Percentiles rank a stretch among this genome's conserved stretches.
Evolutionary conservation across 2,888 invertebrate species (phyloP).

Genomic region (Cephonodes hylas): DNA sequence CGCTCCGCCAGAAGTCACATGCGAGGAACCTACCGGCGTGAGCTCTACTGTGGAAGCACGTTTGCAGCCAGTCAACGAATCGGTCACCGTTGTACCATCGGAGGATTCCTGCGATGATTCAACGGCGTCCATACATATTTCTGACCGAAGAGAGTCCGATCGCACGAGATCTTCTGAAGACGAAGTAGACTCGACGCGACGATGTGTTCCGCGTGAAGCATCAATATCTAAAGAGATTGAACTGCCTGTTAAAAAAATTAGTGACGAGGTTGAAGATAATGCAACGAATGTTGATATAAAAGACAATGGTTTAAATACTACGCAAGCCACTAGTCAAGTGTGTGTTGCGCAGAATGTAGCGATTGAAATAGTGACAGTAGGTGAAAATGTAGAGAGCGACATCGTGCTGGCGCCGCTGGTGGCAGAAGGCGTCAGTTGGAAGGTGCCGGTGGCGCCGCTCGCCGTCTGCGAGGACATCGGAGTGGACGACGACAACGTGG

Average conservation of each 20-base stretch:
- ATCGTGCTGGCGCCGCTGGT: not conserved
- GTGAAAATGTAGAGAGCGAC: not conserved
- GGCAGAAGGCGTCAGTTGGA: constrained; percentile 30
- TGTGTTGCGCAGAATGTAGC: constrained; percentile 11
- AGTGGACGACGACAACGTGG: constrained; percentile 83
- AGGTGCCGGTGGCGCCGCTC: constrained; percentile 81
- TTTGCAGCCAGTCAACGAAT: constrained; percentile 28
- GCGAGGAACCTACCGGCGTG: constrained; percentile 37
- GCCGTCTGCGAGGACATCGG: constrained; percentile 86
- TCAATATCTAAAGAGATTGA: constrained; percentile 50
- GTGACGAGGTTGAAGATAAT: constrained; percentile 47
- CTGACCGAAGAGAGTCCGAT: constrained; percentile 43
- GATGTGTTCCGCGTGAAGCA: constrained; percentile 46
- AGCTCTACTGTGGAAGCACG: constrained; percentile 36
- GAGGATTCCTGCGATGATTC: constrained; percentile 41
- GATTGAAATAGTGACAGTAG: not conserved
- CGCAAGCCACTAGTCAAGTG: constrained; percentile 20
- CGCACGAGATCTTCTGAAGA: constrained; percentile 43
- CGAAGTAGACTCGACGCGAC: constrained; percentile 38
- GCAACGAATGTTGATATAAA: constrained; percentile 34
- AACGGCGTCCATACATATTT: constrained; percentile 33
- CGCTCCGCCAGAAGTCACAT: constrained; percentile 29
- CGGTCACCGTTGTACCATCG: constrained; percentile 24
- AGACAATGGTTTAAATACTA: constrained; percentile 22
- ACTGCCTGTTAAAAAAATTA: constrained; percentile 11